Evolutionary conservation across 2,797 vertebrate genomes (phyloP).

Genomic region (Phrynocephalus guinanensis): DNA sequence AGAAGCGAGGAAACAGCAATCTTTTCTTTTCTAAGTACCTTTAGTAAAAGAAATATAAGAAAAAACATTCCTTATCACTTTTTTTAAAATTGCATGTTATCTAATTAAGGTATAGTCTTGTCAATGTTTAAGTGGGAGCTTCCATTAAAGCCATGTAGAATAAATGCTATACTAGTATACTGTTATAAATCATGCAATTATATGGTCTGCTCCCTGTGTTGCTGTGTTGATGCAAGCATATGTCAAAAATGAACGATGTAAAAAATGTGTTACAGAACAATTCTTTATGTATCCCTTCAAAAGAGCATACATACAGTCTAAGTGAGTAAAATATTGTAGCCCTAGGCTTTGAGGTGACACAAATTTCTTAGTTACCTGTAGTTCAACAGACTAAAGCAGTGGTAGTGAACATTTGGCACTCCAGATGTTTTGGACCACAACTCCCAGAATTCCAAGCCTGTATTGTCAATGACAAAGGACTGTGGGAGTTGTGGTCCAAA

Average conservation of each 20-base stretch:
- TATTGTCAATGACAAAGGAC: too few relatives aligned
- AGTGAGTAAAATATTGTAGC: not conserved
- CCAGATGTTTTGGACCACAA: too few relatives aligned
- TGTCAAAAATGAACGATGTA: too few relatives aligned
- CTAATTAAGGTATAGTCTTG: not conserved
- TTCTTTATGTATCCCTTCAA: not conserved
- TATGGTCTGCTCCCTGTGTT: too few relatives aligned
- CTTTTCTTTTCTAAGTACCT: conserved; percentile 84
- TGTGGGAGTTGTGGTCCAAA: too few relatives aligned
- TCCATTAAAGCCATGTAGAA: not conserved
- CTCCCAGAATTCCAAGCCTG: too few relatives aligned
- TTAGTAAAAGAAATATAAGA: conserved; percentile 60
- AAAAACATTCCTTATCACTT: not conserved
- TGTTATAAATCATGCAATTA: too few relatives aligned
- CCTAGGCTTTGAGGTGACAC: not conserved
- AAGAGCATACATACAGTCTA: not conserved
- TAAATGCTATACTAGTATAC: too few relatives aligned
- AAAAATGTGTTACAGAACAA: not conserved
- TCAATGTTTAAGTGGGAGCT: not conserved
- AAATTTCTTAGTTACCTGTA: not conserved
- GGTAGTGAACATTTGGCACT: too few relatives aligned
- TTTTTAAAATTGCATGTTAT: not conserved
- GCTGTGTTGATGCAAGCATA: not conserved
- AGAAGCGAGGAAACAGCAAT: conserved; percentile 81
- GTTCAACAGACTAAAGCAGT: not conserved